phyloP scores from a whole-genome alignment of 2,113 vertebrate genomes.

The Lucifuga dentata region DNA sequence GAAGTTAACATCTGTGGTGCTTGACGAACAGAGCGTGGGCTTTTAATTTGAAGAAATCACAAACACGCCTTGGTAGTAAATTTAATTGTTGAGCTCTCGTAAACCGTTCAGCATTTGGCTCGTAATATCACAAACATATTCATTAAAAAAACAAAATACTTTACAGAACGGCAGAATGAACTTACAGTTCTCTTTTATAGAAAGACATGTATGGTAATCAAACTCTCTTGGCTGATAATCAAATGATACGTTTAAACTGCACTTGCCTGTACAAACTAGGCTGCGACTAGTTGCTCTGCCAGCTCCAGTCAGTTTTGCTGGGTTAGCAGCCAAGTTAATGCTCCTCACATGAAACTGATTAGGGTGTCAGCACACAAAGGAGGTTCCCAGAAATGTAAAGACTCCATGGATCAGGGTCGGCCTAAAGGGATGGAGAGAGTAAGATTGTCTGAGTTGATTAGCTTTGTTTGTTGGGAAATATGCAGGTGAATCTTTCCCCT shows the following conservation, averaged over 20 bases:
- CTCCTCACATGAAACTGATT: constrained; percentile 76
- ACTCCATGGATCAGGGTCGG: constrained; percentile 29
- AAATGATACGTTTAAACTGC: too few species aligned
- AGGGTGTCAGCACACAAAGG: constrained; percentile 55
- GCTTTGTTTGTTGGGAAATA: constrained; percentile 10
- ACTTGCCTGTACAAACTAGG: neutral
- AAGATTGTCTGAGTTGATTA: constrained; percentile 28
- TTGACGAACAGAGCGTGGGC: constrained; percentile 16
- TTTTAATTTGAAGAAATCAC: constrained; percentile 17
- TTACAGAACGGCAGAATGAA: too few species aligned
- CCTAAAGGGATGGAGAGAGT: constrained; percentile 8
- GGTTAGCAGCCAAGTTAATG: constrained; percentile 57
- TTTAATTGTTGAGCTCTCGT: neutral
- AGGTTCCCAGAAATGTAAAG: constrained; percentile 18
- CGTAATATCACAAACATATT: neutral
- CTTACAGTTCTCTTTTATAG: too few species aligned
- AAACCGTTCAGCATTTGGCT: neutral
- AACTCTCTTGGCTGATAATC: too few species aligned
- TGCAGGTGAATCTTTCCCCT: constrained; percentile 23
- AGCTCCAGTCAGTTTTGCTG: constrained; percentile 34
- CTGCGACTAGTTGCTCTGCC: neutral
- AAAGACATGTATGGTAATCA: too few species aligned
- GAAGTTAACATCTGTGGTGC: constrained; percentile 14
- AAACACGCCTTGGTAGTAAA: neutral
- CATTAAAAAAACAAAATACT: neutral